A percentile compares a stretch with the other conserved stretches of the same genome.
Conservation (phyloP, 2,797 vertebrate species). For the Epinephelus malabaricus region DNA sequence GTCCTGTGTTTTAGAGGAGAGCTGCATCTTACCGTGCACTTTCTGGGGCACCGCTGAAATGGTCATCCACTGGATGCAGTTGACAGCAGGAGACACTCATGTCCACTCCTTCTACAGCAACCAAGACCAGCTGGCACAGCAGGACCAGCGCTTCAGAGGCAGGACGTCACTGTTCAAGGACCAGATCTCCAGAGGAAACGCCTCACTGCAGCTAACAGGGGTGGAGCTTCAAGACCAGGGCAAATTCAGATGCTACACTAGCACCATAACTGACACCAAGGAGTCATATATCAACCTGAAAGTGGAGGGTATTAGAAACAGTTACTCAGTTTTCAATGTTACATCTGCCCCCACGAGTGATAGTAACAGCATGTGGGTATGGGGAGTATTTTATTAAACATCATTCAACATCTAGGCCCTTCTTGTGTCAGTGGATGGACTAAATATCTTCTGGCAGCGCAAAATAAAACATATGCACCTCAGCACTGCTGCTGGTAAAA, state of each 20-base stretch:
- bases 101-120: constrained; percentile 76
- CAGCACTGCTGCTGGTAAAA: no score
- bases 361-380: no score
- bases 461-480: no score
- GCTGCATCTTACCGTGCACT: constrained; percentile 40
- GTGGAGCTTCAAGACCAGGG: constrained; percentile 74
- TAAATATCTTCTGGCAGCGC: no score
- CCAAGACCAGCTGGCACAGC: constrained; percentile 63
- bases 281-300: constrained; percentile 38
- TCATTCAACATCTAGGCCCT: no score
- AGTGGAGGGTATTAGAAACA: constrained; percentile 71
- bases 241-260: constrained; percentile 79
- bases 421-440: no score
- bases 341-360: no score
- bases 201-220: constrained; percentile 78
- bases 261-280: constrained; percentile 21
- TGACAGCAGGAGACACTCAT: fast-evolving
- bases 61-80: constrained; percentile 43
- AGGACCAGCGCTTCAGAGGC: constrained; percentile 63
- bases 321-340: no score
- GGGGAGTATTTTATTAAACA: no score
- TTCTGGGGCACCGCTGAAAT: not conserved
- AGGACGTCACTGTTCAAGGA: constrained; percentile 77
- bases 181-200: constrained; percentile 79
- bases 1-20: constrained; percentile 19